A percentile compares a stretch with the other conserved stretches of the same genome.
Evolutionary conservation across 2,113 vertebrate genomes (phyloP).

Genomic region (Athene noctua): DNA sequence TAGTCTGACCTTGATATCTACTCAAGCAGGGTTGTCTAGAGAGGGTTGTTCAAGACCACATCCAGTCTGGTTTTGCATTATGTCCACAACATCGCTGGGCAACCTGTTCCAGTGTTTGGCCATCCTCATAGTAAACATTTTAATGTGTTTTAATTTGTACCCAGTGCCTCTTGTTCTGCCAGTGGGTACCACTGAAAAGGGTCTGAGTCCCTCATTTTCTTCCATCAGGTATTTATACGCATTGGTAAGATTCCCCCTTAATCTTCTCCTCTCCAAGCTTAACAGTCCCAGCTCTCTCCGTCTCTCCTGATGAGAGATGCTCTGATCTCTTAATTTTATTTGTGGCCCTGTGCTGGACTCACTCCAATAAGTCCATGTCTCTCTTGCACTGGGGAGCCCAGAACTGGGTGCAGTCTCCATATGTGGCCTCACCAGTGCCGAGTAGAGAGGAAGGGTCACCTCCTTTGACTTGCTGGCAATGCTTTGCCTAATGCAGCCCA

Average conservation of each 20-base stretch:
- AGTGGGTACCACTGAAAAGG: not conserved
- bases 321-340: not conserved
- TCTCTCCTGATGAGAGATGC: not conserved
- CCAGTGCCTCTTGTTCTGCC: not conserved
- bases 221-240: not conserved
- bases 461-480: not conserved
- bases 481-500: not conserved
- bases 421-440: not conserved
- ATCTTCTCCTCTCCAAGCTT: not conserved
- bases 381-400: not conserved
- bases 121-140: not conserved
- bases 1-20: not conserved
- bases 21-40: not conserved
- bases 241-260: not conserved
- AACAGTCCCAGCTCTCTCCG: not conserved
- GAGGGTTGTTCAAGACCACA: not conserved
- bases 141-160: not conserved
- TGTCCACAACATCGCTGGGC: not conserved
- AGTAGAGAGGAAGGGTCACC: not conserved
- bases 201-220: not conserved
- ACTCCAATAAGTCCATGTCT: not conserved
- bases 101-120: not conserved
- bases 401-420: not conserved
- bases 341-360: not conserved
- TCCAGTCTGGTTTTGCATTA: not conserved